These are phyloP conservation scores for Triplophysa tibetana DNA, from an alignment of 2,113 vertebrate genomes.

Conservation along the genomic window DNA sequence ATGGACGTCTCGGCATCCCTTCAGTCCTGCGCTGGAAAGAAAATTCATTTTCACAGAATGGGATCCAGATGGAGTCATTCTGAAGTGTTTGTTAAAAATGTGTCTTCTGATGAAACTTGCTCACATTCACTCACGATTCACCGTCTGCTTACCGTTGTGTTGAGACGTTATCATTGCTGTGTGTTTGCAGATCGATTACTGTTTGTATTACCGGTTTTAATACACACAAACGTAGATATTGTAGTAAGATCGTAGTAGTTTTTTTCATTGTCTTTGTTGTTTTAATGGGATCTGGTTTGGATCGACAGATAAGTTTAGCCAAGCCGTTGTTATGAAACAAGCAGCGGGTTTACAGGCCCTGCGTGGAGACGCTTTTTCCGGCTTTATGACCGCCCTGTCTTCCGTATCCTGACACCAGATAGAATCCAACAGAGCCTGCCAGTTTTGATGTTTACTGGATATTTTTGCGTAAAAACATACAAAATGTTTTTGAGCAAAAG, in stretches of 20 bases:
- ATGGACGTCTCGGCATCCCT: constrained; percentile 56
- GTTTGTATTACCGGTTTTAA: no score
- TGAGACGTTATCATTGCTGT: no score
- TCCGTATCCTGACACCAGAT: neutral
- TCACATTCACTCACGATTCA: no score
- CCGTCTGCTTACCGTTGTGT: no score
- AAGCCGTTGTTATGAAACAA: no score
- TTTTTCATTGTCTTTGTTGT: no score
- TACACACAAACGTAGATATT: no score
- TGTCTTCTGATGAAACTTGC: constrained; percentile 55
- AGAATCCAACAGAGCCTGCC: no score
- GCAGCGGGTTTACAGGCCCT: neutral
- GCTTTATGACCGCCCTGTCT: neutral
- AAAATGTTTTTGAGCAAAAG: neutral
- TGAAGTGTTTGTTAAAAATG: constrained; percentile 30
- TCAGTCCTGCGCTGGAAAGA: constrained; percentile 47
- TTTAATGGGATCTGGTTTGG: no score
- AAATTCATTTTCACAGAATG: constrained; percentile 47
- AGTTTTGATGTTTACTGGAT: neutral
- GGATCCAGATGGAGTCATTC: constrained; percentile 40
- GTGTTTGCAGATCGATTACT: no score
- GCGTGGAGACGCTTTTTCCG: neutral
- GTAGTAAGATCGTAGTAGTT: no score
- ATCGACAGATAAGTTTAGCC: no score
- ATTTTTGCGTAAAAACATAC: neutral